Conservation (phyloP, 2,888 invertebrate genomes). For the Bombylius discolor region DNA sequence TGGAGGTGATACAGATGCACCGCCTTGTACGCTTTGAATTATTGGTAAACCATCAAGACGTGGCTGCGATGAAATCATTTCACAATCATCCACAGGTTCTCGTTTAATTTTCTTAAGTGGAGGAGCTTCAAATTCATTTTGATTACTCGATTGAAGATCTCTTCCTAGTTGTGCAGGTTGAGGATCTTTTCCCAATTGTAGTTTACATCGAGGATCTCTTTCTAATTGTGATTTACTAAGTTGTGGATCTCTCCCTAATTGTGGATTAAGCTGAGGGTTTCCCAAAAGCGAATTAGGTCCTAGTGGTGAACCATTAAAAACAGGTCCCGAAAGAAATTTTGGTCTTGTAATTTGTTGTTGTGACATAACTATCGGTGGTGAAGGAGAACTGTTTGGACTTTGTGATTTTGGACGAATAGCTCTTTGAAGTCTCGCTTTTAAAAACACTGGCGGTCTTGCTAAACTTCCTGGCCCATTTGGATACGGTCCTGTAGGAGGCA, state of each 20-base stretch:
- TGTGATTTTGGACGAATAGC: conserved; percentile 8
- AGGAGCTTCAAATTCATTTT: not conserved
- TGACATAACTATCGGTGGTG: conserved; percentile 15
- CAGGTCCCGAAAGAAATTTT: conserved; percentile 3
- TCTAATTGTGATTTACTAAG: not conserved
- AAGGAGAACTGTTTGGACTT: conserved; percentile 11
- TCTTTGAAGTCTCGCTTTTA: conserved; percentile 17
- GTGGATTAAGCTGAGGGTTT: too few relatives aligned
- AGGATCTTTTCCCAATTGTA: not conserved
- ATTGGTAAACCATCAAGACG: conserved; percentile 58
- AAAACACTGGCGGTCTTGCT: conserved; percentile 17
- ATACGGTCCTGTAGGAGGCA: not conserved
- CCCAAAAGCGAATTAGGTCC: too few relatives aligned
- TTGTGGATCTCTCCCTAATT: not conserved
- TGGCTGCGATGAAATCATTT: conserved; percentile 61
- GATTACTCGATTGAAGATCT: not conserved
- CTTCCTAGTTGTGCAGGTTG: too few relatives aligned
- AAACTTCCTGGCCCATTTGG: conserved; percentile 6
- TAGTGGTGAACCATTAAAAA: not conserved
- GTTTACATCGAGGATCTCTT: not conserved
- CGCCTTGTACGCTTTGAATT: conserved; percentile 61
- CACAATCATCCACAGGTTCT: conserved; percentile 57
- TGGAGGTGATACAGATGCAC: conserved; percentile 7
- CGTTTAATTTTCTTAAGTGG: conserved; percentile 16
- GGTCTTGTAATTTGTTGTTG: conserved; percentile 12